Evolutionary conservation across 2,113 vertebrate genomes (phyloP).

Genomic region (Takifugu bimaculatus): DNA sequence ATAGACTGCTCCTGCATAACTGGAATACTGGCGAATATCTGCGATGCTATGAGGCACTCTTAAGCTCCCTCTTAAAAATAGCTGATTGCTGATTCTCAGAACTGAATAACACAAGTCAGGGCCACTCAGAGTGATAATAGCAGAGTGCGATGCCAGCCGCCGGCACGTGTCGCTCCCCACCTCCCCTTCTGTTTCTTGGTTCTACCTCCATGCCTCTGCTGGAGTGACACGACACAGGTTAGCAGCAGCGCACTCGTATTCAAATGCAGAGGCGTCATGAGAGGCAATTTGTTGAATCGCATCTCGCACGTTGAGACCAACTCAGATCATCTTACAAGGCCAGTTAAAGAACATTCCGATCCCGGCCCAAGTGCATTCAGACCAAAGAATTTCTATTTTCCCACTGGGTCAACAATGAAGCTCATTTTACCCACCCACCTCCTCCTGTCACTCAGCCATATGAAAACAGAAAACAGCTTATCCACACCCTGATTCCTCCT

Average conservation of each 20-base stretch:
- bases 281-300: neutral
- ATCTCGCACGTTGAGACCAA: neutral
- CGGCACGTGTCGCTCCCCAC: slow-evolving; percentile 16
- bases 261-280: neutral
- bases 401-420: neutral
- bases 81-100: slow-evolving; percentile 12
- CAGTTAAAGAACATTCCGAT: slow-evolving; percentile 14
- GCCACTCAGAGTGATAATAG: slow-evolving; percentile 15
- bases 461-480: no score
- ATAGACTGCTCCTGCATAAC: slow-evolving; percentile 27
- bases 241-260: slow-evolving; percentile 12
- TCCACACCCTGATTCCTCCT: no score
- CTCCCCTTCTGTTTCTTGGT: neutral
- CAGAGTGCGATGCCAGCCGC: slow-evolving; percentile 10
- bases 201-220: slow-evolving; percentile 5
- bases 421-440: slow-evolving; percentile 12
- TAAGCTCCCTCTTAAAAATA: slow-evolving; percentile 42
- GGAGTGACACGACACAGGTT: neutral
- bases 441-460: slow-evolving; percentile 2
- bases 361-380: neutral
- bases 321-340: slow-evolving; percentile 11
- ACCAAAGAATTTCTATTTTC: slow-evolving; percentile 14
- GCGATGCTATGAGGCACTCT: slow-evolving; percentile 42
- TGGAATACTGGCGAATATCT: slow-evolving; percentile 33
- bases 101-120: slow-evolving; percentile 4